Conservation (phyloP, 2,888 invertebrate genomes). For the Sipha maydis region DNA sequence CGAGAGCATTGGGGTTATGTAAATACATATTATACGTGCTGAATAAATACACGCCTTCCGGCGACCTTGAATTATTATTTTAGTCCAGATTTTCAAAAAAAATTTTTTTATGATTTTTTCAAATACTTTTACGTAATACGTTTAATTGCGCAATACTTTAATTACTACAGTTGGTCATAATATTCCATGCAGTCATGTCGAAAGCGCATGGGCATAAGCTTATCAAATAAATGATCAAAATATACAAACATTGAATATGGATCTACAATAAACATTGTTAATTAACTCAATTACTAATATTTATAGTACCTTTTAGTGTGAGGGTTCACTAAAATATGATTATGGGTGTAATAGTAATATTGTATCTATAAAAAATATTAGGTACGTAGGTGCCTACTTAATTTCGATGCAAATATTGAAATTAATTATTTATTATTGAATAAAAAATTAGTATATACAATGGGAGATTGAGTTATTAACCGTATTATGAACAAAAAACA, state of each 20-base stretch:
- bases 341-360: neutral
- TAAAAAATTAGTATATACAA: neutral
- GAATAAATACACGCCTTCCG: conserved; percentile 58
- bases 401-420: neutral
- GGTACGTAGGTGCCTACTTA: neutral
- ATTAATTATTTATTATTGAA: neutral
- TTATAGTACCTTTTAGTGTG: neutral
- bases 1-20: conserved; percentile 58
- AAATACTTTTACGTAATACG: conserved; percentile 38
- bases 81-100: conserved; percentile 51
- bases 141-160: conserved; percentile 19
- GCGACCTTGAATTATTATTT: conserved; percentile 55
- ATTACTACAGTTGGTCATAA: neutral
- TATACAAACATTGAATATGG: neutral
- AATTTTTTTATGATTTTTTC: conserved; percentile 45
- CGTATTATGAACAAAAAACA: no score
- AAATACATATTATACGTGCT: conserved; percentile 47
- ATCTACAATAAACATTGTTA: neutral
- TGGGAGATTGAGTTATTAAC: neutral
- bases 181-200: neutral
- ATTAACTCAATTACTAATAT: neutral
- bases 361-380: neutral
- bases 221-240: conserved; percentile 18
- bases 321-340: neutral
- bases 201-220: neutral